Evolutionary conservation across 2,888 invertebrate genomes (phyloP), one percentile per base, ranked within the genome.

Genomic region (Philonicus albiceps): DNA sequence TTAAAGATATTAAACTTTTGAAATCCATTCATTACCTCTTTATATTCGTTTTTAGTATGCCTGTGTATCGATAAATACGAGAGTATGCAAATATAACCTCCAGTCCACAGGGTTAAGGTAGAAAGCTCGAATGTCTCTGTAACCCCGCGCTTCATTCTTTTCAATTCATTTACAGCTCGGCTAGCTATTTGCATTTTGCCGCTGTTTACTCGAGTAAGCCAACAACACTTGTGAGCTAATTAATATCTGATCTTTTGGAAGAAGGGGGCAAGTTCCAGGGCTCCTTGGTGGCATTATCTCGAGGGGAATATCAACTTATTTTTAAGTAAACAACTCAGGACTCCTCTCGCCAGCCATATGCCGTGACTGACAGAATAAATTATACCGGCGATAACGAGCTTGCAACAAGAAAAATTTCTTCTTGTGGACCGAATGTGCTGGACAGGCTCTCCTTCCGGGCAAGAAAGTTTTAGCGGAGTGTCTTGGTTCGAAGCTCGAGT

Each of bases 321-420:
- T 74, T 74, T 34, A 34, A 74, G 31, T 13, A 74, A 74, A 74
- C 31, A 74, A 74, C 34, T 74, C 74, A 31, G 27, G 37, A 34
- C 13, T 74, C 31, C 34, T 74, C 74, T 74, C n/a, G 34, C 7
- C 31, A 31, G 31, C 74, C 74, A 74, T 31, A 74, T 74, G 74
- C 74, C 74, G 74, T 74, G 74, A 74, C 74, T 74, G 74, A 74
- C 74, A 74, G 74, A 19, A 74, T 74, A 74, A 74, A 74, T 74
- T 74, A n/a, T n/a, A 74, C 74, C 31, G 37, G 74, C 74, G 37
- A 74, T 31, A 74, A 74, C 74, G 74, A 74, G 34, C 37, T 74
- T 74, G 74, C 74, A 34, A 74, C 74, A 31, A 74, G 74, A 74
- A 74, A 74, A 74, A 74, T 74, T 74, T 16, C 74, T 74, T 74